Base-by-base conservation (phyloP, 2,113 vertebrate genomes). In the Scytalopus superciliaris region DNA sequence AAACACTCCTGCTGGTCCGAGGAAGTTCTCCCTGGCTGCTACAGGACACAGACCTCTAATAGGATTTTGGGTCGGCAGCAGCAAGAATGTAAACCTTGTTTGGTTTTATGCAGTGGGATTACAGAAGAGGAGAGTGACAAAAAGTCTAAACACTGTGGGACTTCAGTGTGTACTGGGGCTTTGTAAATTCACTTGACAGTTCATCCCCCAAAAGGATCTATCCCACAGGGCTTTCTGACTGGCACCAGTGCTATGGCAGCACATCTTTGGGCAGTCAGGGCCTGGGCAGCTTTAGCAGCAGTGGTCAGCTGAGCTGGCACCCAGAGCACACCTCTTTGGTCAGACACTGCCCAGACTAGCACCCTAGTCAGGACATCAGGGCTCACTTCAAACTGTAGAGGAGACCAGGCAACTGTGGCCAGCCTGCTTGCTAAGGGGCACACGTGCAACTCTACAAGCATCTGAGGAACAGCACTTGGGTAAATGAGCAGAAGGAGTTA, bases 231-330 rank as follows among this genome's bases (percentile, higher is more conserved):
- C 3, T 75, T 42, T 37, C 21, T 35, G 27, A 84, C 7, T 0
- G 3, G 30, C 55, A 80, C 6, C 31, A 57, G 7, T 6, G 45
- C 28, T 49, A 33, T 33, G 42, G n/a, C 23, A 55, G 42, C 3
- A 4, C n/a, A 33, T 37, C 39, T 35, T 25, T 3, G 10, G 40
- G 53, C 0, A 0, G 42, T 52, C 33, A 30, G 40, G 50, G 39
- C 14, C 53, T 11, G 24, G 25, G 10, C 33, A 56, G 55, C 24
- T 56, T 40, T 17, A 57, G 79, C 39, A 55, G 47, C 47, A 62
- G 37, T 1, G 1, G 31, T 37, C 11, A 60, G 16, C 37, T 27
- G 35, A 56, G 19, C 45, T 15, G 35, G 55, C 33, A 83, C 18
- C 14, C 6, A 21, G 52, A 42, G n/a, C 45, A 50, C 44, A n/a